Evolutionary conservation across 2,113 vertebrate species (phyloP).

Genomic region (Alligator mississippiensis): DNA sequence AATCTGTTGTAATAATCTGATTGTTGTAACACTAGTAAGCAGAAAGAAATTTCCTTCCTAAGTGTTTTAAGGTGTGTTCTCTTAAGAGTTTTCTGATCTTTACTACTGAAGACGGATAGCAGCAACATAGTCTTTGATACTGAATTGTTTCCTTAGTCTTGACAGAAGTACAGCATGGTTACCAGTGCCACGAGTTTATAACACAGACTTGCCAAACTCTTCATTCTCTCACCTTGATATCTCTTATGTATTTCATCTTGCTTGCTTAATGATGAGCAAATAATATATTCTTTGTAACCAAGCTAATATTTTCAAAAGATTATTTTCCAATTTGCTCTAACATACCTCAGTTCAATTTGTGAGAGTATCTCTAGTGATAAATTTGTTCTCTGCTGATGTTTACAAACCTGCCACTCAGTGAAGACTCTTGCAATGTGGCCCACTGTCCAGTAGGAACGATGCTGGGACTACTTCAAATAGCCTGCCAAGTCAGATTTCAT

Average conservation of each 20-base stretch:
- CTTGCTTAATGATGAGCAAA: too few species aligned
- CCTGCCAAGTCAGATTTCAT: neutral
- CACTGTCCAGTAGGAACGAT: neutral
- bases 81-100: neutral
- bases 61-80: neutral
- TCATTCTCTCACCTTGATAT: neutral
- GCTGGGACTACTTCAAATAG: neutral
- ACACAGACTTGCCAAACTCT: neutral
- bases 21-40: neutral
- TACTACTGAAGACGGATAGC: neutral
- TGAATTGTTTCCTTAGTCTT: neutral
- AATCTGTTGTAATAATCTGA: neutral
- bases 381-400: neutral
- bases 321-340: too few species aligned
- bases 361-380: neutral
- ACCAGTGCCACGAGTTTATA: neutral
- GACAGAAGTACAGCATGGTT: neutral
- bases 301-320: too few species aligned
- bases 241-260: too few species aligned
- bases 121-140: neutral
- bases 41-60: neutral
- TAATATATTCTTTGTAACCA: too few species aligned
- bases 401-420: neutral
- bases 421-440: neutral
- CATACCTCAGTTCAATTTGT: neutral